phyloP scores from a whole-genome alignment of 2,113 vertebrate genomes.

The Brachionichthys hirsutus region DNA sequence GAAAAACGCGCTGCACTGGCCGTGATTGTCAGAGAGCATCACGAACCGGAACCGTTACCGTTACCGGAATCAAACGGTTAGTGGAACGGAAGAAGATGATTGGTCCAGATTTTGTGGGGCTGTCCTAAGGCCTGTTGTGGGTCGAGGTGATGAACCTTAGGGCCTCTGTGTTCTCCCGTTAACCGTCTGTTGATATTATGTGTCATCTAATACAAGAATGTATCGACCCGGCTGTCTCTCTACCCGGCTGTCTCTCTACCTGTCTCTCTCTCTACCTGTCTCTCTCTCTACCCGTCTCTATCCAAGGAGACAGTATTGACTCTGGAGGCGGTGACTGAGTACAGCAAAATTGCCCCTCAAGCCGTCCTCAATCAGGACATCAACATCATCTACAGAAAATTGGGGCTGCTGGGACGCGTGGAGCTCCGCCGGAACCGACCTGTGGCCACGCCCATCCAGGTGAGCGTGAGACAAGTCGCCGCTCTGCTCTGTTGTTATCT shows the following conservation, averaged over 20 bases:
- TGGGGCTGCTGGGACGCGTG: slow-evolving; percentile 65
- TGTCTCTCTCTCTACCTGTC: not conserved
- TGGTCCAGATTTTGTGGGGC: no score
- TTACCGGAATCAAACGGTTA: no score
- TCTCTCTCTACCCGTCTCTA: not conserved
- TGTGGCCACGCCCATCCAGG: slow-evolving; percentile 73
- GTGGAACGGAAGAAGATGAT: no score
- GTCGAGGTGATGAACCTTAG: no score
- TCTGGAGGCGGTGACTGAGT: slow-evolving; percentile 85
- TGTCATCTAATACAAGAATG: no score
- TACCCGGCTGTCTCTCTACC: not conserved
- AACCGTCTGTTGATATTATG: no score
- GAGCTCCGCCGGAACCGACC: slow-evolving; percentile 75
- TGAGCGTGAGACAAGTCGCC: slow-evolving; percentile 13
- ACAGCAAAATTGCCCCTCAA: slow-evolving; percentile 70
- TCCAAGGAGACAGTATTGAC: slow-evolving; percentile 85
- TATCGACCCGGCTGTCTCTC: not conserved
- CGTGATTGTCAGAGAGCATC: no score
- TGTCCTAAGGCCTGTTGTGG: no score
- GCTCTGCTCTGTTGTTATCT: not conserved
- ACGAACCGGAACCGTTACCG: no score
- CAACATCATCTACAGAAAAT: slow-evolving; percentile 74
- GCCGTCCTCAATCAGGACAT: slow-evolving; percentile 81
- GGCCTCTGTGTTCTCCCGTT: no score
- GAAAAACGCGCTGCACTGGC: slow-evolving; percentile 1